These are phyloP conservation scores for Agrilus mali DNA, from an alignment of 2,888 invertebrate genomes.

Conservation along the genomic window DNA sequence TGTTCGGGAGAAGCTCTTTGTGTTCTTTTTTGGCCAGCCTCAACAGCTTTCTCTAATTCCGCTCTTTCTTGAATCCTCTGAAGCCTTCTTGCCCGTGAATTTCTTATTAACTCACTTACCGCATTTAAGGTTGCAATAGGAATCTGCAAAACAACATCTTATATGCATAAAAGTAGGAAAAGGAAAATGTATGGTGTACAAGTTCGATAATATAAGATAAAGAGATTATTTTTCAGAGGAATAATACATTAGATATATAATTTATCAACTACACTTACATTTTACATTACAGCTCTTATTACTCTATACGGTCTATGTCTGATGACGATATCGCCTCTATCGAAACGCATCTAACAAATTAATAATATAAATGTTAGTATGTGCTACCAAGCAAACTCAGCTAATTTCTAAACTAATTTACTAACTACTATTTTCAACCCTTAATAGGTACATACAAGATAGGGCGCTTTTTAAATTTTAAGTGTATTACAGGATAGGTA, in stretches of 20 bases:
- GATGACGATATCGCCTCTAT: constrained; percentile 21
- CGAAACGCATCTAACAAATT: constrained; percentile 20
- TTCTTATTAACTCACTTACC: constrained; percentile 29
- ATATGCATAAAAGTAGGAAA: neutral
- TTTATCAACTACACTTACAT: constrained; percentile 15
- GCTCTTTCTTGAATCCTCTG: constrained; percentile 20
- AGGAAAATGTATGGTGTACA: neutral
- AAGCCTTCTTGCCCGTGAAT: constrained; percentile 24
- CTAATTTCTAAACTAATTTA: neutral
- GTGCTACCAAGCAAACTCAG: no score
- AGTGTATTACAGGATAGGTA: no score
- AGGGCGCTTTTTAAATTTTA: no score
- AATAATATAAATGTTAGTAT: neutral
- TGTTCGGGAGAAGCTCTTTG: neutral
- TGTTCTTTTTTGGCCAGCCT: neutral
- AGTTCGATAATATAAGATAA: neutral
- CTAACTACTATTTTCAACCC: no score
- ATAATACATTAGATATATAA: no score
- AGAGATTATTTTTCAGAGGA: neutral
- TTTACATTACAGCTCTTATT: constrained; percentile 25
- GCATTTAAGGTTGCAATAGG: constrained; percentile 29
- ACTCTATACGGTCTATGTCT: constrained; percentile 21
- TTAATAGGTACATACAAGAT: no score
- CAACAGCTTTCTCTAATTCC: constrained; percentile 7
- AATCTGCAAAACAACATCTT: constrained; percentile 23